Base-by-base conservation (phyloP, 2,113 vertebrate genomes). In the Axis porcinus region DNA sequence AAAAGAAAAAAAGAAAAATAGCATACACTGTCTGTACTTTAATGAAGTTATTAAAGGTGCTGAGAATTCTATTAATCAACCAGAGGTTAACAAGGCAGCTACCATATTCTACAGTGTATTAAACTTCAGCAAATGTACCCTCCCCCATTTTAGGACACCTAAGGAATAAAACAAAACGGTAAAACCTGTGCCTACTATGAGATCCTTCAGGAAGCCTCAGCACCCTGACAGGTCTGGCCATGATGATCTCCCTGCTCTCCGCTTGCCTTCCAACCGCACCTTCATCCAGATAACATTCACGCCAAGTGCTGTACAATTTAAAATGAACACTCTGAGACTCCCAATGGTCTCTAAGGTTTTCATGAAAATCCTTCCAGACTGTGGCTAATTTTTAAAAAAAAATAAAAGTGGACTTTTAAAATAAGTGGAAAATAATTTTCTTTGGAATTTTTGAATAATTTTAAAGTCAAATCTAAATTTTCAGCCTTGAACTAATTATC, bases 391-490 rank as follows among this genome's bases (percentile, higher is more conserved):
- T 89, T 12, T n/a, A 97, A 86, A 9, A 40, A 40, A 40, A 40
- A 40, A 40, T 40, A 60, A 16, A 70, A 30, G 16, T 84, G 7
- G 54, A 92, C 23, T 83, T 97, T 86, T 47, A 91, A 96, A 83
- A 57, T 58, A 84, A 58, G 76, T 78, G 67, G 82, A 45, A 82
- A 90, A 62, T 57, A 62, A 82, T 79, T 97, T 86, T 87, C n/a
- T 64, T 84, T 88, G 78, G 17, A 91, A 45, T 16, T 83, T 91
- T 79, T 45, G 58, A 60, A 30, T 57, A 81, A 11, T n/a, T 78
- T 86, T 93, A 30, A 94, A 94, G 57, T 91, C 57, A 91, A 84
- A 67, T 82, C 58, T n/a, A 95, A 92, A 81, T 92, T 76, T 12
- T 76, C 70, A 76, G 36, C 45, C 67, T 64, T 97, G 84, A 95